These are phyloP conservation scores for Bathybates hornii DNA, from an alignment of 2,113 vertebrate genomes.

Conservation along the genomic window DNA sequence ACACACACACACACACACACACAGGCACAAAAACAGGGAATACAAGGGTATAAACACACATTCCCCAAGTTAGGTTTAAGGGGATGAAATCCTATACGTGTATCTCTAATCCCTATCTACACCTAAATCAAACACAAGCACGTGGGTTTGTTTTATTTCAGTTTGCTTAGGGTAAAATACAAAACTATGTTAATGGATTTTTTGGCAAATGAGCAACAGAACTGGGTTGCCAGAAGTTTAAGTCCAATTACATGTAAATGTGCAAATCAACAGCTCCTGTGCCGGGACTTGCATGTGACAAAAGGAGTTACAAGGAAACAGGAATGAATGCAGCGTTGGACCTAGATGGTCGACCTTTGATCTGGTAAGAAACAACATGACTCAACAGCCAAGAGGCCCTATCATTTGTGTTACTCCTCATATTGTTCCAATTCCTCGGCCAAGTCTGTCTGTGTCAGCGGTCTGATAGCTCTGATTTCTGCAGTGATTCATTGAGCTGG, in stretches of 20 bases:
- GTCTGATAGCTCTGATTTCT: constrained; percentile 27
- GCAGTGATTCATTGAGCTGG: constrained; percentile 24
- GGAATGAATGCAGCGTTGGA: neutral
- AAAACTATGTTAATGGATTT: neutral
- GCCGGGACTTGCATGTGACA: neutral
- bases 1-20: too few species aligned
- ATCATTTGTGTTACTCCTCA: constrained; percentile 12
- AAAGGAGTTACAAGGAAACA: neutral
- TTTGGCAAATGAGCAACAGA: neutral
- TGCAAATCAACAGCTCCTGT: neutral
- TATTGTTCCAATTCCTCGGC: constrained; percentile 1
- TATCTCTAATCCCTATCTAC: neutral
- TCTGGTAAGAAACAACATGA: constrained; percentile 1
- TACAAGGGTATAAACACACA: neutral
- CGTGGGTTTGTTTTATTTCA: neutral
- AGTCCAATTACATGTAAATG: neutral
- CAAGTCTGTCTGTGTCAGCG: neutral
- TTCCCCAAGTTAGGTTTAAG: neutral
- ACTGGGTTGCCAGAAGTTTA: neutral
- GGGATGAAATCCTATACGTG: constrained; percentile 5
- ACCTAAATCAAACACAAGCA: neutral
- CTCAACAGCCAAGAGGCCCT: neutral
- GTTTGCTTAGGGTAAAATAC: neutral
- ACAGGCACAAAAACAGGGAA: neutral
- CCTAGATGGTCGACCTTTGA: neutral